These are phyloP conservation scores for Gonatopus flavifemur DNA, from an alignment of 1,140 invertebrate genomes.

Conservation along the genomic window DNA sequence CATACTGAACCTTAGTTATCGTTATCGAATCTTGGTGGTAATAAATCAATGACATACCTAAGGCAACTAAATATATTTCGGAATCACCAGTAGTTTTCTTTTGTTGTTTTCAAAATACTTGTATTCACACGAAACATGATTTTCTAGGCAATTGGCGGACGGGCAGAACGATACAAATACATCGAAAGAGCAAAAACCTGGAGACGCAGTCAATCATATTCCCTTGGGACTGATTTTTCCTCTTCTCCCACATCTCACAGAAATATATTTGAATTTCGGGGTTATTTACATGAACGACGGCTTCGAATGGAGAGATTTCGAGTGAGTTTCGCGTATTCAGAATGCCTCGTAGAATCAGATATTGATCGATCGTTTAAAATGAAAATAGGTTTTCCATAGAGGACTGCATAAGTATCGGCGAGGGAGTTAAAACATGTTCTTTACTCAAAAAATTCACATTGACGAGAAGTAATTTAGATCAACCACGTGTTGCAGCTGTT, in stretches of 20 bases:
- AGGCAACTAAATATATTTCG: too few species aligned
- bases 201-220: constrained; percentile 38
- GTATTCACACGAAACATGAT: too few species aligned
- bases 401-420: constrained; percentile 42
- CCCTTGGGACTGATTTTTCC: constrained; percentile 40
- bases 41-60: too few species aligned
- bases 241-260: constrained; percentile 31
- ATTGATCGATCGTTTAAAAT: not conserved
- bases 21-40: too few species aligned
- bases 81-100: too few species aligned
- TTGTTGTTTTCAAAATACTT: too few species aligned
- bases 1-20: too few species aligned
- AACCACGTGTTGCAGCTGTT: constrained; percentile 38
- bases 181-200: constrained; percentile 16
- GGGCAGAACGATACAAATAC: constrained; percentile 20
- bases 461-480: constrained; percentile 44
- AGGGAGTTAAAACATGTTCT: constrained; percentile 31
- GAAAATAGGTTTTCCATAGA: constrained; percentile 44
- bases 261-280: constrained; percentile 45
- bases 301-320: constrained; percentile 48
- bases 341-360: not conserved
- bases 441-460: constrained; percentile 41
- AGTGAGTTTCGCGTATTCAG: constrained; percentile 32
- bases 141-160: constrained; percentile 9
- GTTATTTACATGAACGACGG: constrained; percentile 45